Evolutionary conservation across 2,888 invertebrate species (phyloP).

Genomic region (Brachyptera risi): DNA sequence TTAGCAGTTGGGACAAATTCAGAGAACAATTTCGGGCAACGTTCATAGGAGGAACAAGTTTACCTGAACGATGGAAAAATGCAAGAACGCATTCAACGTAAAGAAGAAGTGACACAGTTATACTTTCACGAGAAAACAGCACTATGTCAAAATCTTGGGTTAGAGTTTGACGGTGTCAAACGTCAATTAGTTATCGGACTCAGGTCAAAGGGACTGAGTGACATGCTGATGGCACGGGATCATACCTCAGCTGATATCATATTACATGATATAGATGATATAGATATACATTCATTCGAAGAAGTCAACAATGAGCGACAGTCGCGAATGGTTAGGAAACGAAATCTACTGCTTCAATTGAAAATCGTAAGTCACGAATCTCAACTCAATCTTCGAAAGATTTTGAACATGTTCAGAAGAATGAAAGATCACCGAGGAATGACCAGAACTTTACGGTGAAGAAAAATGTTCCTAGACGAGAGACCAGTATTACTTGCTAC

Average conservation of each 20-base stretch:
- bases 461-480: too few relatives aligned
- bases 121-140: constrained; percentile 1
- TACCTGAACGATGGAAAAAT: constrained; percentile 1
- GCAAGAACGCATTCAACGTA: not conserved
- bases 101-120: not conserved
- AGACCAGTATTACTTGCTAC: too few relatives aligned
- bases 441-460: too few relatives aligned
- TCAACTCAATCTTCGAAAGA: too few relatives aligned
- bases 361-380: too few relatives aligned
- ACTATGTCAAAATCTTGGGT: not conserved
- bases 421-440: too few relatives aligned
- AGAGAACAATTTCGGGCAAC: not conserved
- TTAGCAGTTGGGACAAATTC: not conserved
- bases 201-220: not conserved
- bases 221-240: not conserved
- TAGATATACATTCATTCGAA: too few relatives aligned
- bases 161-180: not conserved
- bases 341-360: too few relatives aligned
- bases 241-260: not conserved
- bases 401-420: too few relatives aligned
- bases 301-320: too few relatives aligned
- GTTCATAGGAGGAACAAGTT: not conserved
- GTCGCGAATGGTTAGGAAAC: too few relatives aligned
- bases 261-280: not conserved
- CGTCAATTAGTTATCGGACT: not conserved